Percentiles rank a stretch among this genome's conserved stretches.
Evolutionary conservation across 2,797 vertebrate genomes (phyloP).

Genomic region (Pterois miles): DNA sequence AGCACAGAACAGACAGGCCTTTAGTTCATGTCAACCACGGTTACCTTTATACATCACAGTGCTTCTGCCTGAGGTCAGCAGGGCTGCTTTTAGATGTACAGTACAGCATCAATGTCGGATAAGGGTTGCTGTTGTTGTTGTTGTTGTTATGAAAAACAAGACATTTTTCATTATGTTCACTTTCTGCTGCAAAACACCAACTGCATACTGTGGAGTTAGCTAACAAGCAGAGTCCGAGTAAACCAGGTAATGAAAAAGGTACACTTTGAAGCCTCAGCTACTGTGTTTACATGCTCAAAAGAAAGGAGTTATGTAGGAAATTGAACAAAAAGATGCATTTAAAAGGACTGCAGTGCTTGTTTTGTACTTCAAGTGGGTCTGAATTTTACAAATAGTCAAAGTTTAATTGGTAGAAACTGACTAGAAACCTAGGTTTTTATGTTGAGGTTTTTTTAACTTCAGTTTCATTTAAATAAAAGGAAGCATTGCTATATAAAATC

Average conservation of each 20-base stretch:
- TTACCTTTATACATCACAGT: neutral
- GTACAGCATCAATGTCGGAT: neutral
- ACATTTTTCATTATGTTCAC: neutral
- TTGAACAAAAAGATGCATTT: no score
- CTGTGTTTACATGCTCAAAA: neutral
- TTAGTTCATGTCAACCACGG: constrained; percentile 1
- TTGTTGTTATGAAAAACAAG: neutral
- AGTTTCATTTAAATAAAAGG: neutral
- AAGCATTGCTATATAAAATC: neutral
- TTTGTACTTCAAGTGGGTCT: neutral
- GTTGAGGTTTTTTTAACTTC: neutral
- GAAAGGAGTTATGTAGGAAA: neutral
- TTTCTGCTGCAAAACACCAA: neutral
- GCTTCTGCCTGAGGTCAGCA: neutral
- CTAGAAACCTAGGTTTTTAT: neutral
- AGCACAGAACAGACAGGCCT: constrained; percentile 25
- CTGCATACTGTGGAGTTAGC: neutral
- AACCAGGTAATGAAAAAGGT: neutral
- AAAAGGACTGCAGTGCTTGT: neutral
- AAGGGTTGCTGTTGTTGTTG: neutral
- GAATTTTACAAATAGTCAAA: neutral
- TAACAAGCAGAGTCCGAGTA: neutral
- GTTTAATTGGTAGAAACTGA: neutral
- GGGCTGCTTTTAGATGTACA: neutral
- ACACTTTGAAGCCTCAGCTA: neutral